phyloP scores from a whole-genome alignment of 2,113 vertebrate genomes.

The Fulica atra region DNA sequence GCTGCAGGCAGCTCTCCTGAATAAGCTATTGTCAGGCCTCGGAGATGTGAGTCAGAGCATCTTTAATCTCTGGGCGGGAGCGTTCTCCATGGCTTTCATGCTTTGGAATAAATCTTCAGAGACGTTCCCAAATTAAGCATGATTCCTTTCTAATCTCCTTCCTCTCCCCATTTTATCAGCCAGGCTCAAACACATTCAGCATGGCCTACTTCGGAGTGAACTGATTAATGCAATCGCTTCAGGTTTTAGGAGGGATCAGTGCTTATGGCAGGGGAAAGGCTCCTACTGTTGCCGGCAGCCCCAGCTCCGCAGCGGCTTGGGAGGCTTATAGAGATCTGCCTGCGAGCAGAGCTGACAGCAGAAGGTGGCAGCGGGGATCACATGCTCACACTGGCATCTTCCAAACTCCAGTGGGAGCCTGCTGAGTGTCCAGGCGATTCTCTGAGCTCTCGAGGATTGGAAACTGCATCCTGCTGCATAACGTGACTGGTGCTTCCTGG shows the following conservation, averaged over 20 bases:
- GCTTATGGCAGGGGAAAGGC: not conserved
- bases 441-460: not conserved
- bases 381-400: not conserved
- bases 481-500: not conserved
- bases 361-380: not conserved
- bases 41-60: slow-evolving; percentile 62
- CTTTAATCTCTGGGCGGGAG: slow-evolving; percentile 61
- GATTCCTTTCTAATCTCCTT: slow-evolving; percentile 70
- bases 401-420: not conserved
- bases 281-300: not conserved
- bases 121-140: slow-evolving; percentile 64
- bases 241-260: slow-evolving; percentile 59
- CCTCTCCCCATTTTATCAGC: slow-evolving; percentile 58
- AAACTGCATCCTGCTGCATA: fast-evolving
- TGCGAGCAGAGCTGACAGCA: slow-evolving; percentile 26
- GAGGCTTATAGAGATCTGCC: not conserved
- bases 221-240: slow-evolving; percentile 54
- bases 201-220: slow-evolving; percentile 62
- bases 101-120: slow-evolving; percentile 63
- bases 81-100: slow-evolving; percentile 49
- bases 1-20: slow-evolving; percentile 54
- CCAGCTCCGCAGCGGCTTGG: not conserved
- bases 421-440: not conserved
- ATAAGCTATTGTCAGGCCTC: slow-evolving; percentile 62
- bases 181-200: slow-evolving; percentile 49